Conservation (phyloP, 1,140 invertebrate genomes). For the Colletes latitarsis region DNA sequence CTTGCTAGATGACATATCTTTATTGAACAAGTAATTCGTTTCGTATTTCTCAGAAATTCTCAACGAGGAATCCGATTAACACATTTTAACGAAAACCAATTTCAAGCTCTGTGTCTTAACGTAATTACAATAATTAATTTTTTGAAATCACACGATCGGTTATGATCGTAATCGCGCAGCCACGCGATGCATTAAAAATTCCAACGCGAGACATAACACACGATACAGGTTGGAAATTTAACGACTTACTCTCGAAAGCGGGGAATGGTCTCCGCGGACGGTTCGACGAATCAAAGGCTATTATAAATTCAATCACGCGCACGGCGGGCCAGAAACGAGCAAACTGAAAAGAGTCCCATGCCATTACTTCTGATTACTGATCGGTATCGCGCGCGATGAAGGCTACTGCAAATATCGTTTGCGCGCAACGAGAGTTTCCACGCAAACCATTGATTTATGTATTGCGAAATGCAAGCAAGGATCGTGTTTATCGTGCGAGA, state of each 20-base stretch:
- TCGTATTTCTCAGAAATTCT: too few species aligned
- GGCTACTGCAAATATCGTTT: conserved; percentile 26
- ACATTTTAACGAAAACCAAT: too few species aligned
- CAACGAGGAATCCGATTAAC: too few species aligned
- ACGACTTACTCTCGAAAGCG: background rate
- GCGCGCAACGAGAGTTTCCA: conserved; percentile 18
- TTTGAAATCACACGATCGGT: background rate
- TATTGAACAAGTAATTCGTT: too few species aligned
- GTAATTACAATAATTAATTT: too few species aligned
- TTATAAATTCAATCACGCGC: conserved; percentile 42
- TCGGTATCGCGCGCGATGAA: conserved; percentile 46
- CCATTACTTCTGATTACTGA: conserved; percentile 49
- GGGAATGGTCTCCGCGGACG: background rate
- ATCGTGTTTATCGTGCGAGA: conserved; percentile 40
- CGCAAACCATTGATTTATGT: conserved; percentile 53
- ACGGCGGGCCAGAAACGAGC: background rate
- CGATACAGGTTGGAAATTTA: background rate
- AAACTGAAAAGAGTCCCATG: conserved; percentile 44
- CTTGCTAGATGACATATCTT: too few species aligned
- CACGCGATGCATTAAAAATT: background rate
- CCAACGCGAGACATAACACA: background rate
- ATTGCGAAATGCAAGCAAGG: conserved; percentile 22
- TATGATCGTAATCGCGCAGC: background rate
- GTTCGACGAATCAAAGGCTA: conserved; percentile 21
- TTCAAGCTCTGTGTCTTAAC: too few species aligned